phyloP scores from a whole-genome alignment of 92 coral and sea anemone species.

The Porites evermanni region DNA sequence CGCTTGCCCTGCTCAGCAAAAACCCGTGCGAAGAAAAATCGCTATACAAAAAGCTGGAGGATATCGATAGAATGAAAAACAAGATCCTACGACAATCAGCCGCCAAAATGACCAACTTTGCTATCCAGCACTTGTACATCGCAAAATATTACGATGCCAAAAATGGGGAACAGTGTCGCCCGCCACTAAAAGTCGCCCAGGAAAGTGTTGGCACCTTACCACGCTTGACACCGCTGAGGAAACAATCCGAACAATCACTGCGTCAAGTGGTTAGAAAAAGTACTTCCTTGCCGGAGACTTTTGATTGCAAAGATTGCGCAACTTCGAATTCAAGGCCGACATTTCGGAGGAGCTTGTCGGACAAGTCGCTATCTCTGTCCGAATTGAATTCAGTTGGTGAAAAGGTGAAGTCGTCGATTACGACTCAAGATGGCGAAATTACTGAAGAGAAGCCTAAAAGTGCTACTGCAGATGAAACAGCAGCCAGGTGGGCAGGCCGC shows the following conservation, averaged over 20 bases:
- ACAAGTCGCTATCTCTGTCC: background rate
- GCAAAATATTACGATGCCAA: slow-evolving; percentile 30
- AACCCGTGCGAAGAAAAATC: slow-evolving; percentile 51
- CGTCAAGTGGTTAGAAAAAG: background rate
- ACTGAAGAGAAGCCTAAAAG: background rate
- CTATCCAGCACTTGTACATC: slow-evolving; percentile 40
- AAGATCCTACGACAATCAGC: slow-evolving; percentile 50
- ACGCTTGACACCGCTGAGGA: background rate
- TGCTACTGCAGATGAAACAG: background rate
- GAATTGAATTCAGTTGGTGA: background rate
- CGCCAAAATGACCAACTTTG: slow-evolving; percentile 52
- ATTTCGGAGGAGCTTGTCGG: slow-evolving; percentile 1
- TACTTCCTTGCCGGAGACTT: background rate
- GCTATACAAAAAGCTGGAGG: slow-evolving; percentile 46
- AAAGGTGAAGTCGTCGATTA: background rate
- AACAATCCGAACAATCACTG: background rate
- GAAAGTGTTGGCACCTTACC: slow-evolving; percentile 8
- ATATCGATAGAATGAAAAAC: slow-evolving; percentile 37
- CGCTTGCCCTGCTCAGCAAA: slow-evolving; percentile 48
- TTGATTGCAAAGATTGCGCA: slow-evolving; percentile 11
- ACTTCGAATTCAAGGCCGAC: slow-evolving; percentile 4
- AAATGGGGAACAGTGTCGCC: slow-evolving; percentile 29
- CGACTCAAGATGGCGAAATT: background rate
- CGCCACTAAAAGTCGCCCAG: background rate
- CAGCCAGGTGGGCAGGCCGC: background rate